Conservation (phyloP, 2,797 vertebrate genomes). For the Acropternis orthonyx region DNA sequence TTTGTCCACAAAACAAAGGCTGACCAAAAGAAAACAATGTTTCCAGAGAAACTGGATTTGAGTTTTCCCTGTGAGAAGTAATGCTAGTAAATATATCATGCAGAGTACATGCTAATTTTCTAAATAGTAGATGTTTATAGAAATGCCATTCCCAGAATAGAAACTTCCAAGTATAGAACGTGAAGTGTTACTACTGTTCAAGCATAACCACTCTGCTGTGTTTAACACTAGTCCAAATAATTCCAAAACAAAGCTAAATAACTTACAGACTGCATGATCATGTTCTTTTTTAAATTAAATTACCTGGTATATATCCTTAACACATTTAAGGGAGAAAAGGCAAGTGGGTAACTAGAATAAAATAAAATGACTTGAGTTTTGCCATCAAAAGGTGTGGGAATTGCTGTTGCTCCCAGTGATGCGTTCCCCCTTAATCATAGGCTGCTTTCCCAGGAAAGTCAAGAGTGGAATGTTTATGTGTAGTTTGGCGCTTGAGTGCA, state of each 20-base stretch:
- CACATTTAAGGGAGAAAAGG: neutral
- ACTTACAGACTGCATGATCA: neutral
- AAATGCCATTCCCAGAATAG: neutral
- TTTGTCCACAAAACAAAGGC: neutral
- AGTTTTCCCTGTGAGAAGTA: neutral
- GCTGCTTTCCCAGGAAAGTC: neutral
- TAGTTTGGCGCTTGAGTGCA: neutral
- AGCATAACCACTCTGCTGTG: neutral
- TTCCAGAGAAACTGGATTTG: neutral
- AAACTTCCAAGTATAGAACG: neutral
- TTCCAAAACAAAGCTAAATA: neutral
- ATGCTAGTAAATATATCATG: neutral
- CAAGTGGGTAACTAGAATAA: neutral
- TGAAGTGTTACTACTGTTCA: neutral
- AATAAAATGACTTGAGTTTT: neutral
- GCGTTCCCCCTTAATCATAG: neutral
- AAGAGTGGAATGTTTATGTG: neutral
- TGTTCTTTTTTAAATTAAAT: neutral
- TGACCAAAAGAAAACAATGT: neutral
- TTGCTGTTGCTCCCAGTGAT: neutral
- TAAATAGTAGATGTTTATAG: neutral
- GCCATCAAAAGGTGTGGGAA: neutral
- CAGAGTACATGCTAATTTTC: neutral
- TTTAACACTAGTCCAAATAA: neutral
- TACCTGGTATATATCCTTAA: neutral